Base-by-base conservation (phyloP, 2,113 vertebrate species). In the Corydoras maculifer region DNA sequence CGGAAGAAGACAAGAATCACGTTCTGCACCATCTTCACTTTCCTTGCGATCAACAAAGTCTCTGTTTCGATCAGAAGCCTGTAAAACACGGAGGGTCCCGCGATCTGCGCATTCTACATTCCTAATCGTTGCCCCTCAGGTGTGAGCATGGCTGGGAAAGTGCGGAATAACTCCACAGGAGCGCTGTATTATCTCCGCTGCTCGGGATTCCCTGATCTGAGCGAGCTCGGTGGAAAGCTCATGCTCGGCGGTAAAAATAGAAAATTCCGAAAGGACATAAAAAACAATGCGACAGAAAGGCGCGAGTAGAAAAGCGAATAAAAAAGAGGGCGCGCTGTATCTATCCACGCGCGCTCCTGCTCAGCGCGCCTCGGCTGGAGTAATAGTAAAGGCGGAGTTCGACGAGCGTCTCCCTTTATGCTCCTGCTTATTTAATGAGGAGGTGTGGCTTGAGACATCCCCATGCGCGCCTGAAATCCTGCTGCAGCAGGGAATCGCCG, bases 1-100 rank as follows among this genome's bases (percentile, higher is more conserved):
- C 95, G 94, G 84, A 99, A 96, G 88, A 99, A 97, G 87, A 99
- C 93, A 79, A 96, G 83, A 82, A 98, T 97, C 79, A 98, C 90
- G 81, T 96, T 99, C 87, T 98, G 96, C 84, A 98, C 95, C 96
- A 98, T 98, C 61, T 73, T 55, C 3, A 29, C 62, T 63, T 72
- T 35, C 0, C 66, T 5, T 65, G 51, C 59, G 8, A 65, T 67
- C 60, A 57, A 10, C 63, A 75, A 14, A 57, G 54, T 57, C 54
- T 57, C 9, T 57, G 6, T 49, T 70, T 82, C 31, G 69, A 71
- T 76, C 65, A 76, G 81, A 77, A 64, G 79, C 65, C 54, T 0
- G 69, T 25, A 48, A 14, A 13, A 58, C 54, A 15, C 55, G 78
- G 75, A 15, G 62, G 73, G 77, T 76, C 51, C 80, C 78, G 9